Base-by-base conservation (phyloP, 2,797 vertebrate genomes). In the Brotula barbata region DNA sequence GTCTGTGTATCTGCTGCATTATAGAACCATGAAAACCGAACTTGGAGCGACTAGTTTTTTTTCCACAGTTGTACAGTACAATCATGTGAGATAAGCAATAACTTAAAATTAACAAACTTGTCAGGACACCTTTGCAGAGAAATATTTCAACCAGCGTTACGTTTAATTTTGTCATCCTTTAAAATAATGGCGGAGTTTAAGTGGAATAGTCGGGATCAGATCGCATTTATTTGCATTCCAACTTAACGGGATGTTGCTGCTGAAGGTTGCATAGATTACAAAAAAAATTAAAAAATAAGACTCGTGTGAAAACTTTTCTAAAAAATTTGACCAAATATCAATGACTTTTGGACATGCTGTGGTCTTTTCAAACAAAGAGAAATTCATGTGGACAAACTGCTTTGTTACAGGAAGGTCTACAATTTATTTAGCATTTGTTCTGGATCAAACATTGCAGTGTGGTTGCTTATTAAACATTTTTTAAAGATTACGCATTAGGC, bases 31-130 rank as follows among this genome's bases (percentile, higher is more conserved):
- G 68, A 80, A 60, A 85, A 75, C 76, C 71, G 73, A 82, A 82
- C 44, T 82, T 81, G 80, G 77, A 87, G 85, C 81, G 74, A 83
- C 71, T 79, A 71, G 64, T 8, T 28, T 28, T 8, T 71, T 85
- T 78, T 84, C 83, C 88, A 91, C 90, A 89, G 84, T 90, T 90
- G 83, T 88, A 92, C 89, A 89, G 80, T 92, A 92, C 91, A 92
- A 92, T 92, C 92, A 90, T 90, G 85, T 88, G 83, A 91, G 80
- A 85, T 89, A 87, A 89, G 89, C 90, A 88, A 87, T 77, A 87
- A 86, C 80, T 69, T 62, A 33, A 82, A 78, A 82, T 73, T 64
- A 58, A 80, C 55, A 81, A 83, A 85, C 71, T 78, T 47, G 51
- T 63, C 68, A 81, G 77, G 74, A 88, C 76, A 83, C 77, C 64